Percentiles rank a stretch among this genome's conserved stretches.
Evolutionary conservation across 2,888 invertebrate genomes (phyloP).

Genomic region (Chrysina gloriosa): DNA sequence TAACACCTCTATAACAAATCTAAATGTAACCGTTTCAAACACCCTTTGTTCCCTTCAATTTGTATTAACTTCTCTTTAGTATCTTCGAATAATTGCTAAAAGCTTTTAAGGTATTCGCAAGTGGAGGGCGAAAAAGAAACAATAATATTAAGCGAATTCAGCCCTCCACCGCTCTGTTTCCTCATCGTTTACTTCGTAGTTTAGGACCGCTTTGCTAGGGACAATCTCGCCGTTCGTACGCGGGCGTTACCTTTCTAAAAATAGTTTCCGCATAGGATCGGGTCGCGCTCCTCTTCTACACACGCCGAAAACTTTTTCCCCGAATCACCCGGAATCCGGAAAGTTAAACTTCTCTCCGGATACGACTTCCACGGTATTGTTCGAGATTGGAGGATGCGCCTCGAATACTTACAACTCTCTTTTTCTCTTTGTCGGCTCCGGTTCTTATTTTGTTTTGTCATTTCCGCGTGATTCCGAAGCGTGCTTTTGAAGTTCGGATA

Average conservation of each 20-base stretch:
- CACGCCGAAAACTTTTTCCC: background rate
- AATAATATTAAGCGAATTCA: slow-evolving; percentile 3
- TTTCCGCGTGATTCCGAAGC: background rate
- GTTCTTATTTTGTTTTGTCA: background rate
- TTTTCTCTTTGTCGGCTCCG: background rate
- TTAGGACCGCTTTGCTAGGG: background rate
- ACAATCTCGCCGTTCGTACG: slow-evolving; percentile 2
- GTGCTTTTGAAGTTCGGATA: background rate
- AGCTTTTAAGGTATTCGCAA: background rate
- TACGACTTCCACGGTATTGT: slow-evolving; percentile 1
- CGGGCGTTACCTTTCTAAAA: background rate
- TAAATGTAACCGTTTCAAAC: background rate
- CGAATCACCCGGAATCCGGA: slow-evolving; percentile 19
- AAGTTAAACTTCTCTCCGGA: slow-evolving; percentile 18
- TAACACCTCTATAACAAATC: background rate
- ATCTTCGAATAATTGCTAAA: background rate
- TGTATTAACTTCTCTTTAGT: background rate
- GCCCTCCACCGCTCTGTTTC: background rate
- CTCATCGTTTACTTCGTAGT: background rate
- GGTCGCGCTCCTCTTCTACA: background rate
- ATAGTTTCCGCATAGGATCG: slow-evolving; percentile 7
- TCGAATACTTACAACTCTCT: background rate
- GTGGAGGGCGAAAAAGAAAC: background rate
- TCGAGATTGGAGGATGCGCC: slow-evolving; percentile 20
- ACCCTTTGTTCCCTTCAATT: background rate